These are phyloP conservation scores for Sorex fumeus DNA, from an alignment of 2,113 vertebrate genomes.

Conservation along the genomic window DNA sequence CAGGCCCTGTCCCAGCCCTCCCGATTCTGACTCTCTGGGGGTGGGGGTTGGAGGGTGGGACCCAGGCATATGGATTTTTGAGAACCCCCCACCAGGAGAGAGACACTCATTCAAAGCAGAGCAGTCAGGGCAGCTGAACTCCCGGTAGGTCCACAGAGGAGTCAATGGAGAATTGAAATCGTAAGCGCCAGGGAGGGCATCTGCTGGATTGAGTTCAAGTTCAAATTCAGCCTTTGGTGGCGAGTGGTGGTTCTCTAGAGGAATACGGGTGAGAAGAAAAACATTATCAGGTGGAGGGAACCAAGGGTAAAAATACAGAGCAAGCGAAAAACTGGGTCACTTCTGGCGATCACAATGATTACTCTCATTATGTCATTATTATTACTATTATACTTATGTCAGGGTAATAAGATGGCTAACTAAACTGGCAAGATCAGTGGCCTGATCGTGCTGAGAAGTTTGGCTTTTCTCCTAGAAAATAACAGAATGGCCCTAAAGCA, in stretches of 20 bases:
- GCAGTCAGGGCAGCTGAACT: not conserved
- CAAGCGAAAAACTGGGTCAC: not conserved
- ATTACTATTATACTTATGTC: not conserved
- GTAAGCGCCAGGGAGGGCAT: not conserved
- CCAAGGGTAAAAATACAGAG: not conserved
- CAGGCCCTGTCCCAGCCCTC: not conserved
- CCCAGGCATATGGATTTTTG: not conserved
- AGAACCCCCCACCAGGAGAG: not conserved
- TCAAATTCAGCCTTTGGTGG: not conserved
- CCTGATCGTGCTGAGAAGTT: conserved; percentile 2
- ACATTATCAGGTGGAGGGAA: not conserved
- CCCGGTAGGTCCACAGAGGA: rapidly evolving
- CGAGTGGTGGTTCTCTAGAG: not conserved
- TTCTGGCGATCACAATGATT: not conserved
- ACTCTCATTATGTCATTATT: not conserved
- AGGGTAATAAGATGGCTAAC: not conserved
- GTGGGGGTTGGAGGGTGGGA: too few relatives aligned
- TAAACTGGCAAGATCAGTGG: not conserved
- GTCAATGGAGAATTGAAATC: not conserved
- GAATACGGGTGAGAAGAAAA: not conserved
- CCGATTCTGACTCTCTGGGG: too few relatives aligned
- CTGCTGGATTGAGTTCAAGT: not conserved
- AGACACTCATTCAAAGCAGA: rapidly evolving
- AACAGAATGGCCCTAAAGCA: not conserved
- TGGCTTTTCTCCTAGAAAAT: conserved; percentile 46